A percentile compares a stretch with the other conserved stretches of the same genome.
Conservation (phyloP, 2,888 invertebrate genomes). For the Dynastes hyllus region DNA sequence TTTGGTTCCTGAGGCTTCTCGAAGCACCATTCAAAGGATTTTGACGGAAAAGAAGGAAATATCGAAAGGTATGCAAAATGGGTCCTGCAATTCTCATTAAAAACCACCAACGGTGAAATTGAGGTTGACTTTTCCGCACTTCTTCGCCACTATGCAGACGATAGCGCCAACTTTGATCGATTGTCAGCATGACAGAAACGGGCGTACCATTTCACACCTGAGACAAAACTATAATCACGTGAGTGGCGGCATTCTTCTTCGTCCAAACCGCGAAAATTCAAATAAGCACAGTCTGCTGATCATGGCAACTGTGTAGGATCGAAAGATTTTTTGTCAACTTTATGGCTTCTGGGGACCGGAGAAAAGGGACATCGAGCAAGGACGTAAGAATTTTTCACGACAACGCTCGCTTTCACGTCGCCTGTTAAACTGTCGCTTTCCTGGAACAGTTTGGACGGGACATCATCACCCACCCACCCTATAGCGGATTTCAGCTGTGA, state of each 20-base stretch:
- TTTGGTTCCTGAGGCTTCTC: not conserved
- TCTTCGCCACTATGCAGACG: not conserved
- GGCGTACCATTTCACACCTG: constrained; percentile 14
- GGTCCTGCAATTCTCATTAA: not conserved
- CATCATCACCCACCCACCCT: not conserved
- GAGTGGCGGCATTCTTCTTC: not conserved
- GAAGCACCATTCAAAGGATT: constrained; percentile 2
- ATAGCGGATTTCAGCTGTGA: not conserved
- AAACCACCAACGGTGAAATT: not conserved
- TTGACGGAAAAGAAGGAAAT: not conserved
- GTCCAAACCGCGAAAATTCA: not conserved
- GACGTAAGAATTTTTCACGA: not conserved
- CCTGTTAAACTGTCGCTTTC: not conserved
- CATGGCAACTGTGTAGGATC: not conserved
- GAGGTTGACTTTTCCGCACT: constrained; percentile 10
- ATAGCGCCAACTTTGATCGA: too few relatives aligned
- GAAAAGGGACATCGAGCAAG: not conserved
- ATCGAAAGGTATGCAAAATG: not conserved
- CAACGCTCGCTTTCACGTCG: not conserved
- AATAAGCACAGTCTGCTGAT: not conserved
- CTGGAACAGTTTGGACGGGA: not conserved
- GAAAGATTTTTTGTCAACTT: constrained; percentile 12
- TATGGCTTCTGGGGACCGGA: not conserved
- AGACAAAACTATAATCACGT: constrained; percentile 1
- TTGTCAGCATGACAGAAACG: too few relatives aligned